Conservation (phyloP, 2,888 invertebrate genomes). For the Scaptomyza reducta region DNA sequence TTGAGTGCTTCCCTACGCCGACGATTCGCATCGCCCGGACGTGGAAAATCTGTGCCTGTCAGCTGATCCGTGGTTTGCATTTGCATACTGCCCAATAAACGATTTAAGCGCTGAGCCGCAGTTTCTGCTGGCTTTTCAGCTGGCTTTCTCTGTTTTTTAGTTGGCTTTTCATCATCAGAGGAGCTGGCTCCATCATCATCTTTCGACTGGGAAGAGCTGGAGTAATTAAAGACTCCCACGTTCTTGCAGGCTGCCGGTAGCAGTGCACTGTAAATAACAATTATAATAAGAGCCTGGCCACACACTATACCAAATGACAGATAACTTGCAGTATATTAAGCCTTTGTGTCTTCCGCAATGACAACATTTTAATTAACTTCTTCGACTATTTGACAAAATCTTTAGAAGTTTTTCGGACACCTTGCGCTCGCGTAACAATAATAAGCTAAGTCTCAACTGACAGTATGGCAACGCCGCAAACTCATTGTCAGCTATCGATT, state of each 20-base stretch:
- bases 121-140: slow-evolving; percentile 60
- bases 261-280: slow-evolving; percentile 36
- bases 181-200: slow-evolving; percentile 69
- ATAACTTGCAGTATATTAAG: slow-evolving; percentile 48
- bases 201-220: slow-evolving; percentile 62
- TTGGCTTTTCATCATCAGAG: slow-evolving; percentile 78
- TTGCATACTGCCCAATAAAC: slow-evolving; percentile 82
- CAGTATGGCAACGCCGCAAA: slow-evolving; percentile 24
- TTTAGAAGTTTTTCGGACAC: slow-evolving; percentile 19
- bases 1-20: slow-evolving; percentile 62
- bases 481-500: slow-evolving; percentile 23
- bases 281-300: neutral
- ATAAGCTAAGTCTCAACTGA: slow-evolving; percentile 11
- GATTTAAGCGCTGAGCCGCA: slow-evolving; percentile 80
- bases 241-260: slow-evolving; percentile 66
- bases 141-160: slow-evolving; percentile 50
- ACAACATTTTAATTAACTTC: slow-evolving; percentile 51
- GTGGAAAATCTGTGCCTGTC: slow-evolving; percentile 60
- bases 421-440: slow-evolving; percentile 68
- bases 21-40: slow-evolving; percentile 77
- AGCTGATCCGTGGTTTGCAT: slow-evolving; percentile 78
- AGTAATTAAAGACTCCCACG: slow-evolving; percentile 59
- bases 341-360: slow-evolving; percentile 43
- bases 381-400: slow-evolving; percentile 47
- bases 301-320: accelerated